Evolutionary conservation across 2,113 vertebrate genomes (phyloP), one percentile per base, ranked within the genome.

Genomic region (Phrynocephalus versicolor): DNA sequence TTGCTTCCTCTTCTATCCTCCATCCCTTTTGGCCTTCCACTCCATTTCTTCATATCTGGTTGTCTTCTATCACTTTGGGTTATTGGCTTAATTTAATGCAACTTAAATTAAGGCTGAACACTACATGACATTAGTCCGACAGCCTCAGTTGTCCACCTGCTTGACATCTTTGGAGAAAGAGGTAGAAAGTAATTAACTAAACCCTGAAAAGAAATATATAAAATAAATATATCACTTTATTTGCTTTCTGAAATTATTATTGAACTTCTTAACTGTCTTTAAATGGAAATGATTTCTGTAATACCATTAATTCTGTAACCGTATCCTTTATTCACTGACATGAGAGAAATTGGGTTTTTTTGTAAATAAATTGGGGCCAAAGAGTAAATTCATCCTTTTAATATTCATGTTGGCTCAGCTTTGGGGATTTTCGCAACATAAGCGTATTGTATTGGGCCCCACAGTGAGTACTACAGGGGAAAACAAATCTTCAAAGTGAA

Each of bases 381-480:
- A 93, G 94, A 96, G 86, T 91, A 94, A 90, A 89, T 93, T 95
- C 92, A 60, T 88, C 85, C 92, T 86, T 27, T 95, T 95, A 92
- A 93, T 91, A 93, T 94, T 94, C 89, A 91, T 64, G 81, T 82
- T 27, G 7, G 89, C 91, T 94, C 87, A 89, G 92, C 93, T 95
- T 90, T 91, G 91, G 92, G 90, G 92, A 94, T 95, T 95, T 91
- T 85, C 94, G 85, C 88, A 89, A 88, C 94, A 82, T 87, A 85
- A 94, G 93, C 93, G 74, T 88, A 81, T 95, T 95, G 79, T 93
- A 86, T 81, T 92, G 6, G 16, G 88, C 88, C 90, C 84, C 87
- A 92, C 88, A 92, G 90, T 88, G 91, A 81, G 91, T 82, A 91
- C 83, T 81, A 87, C 70, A 84, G 89, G 75, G 77, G 91, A 91